Conservation (phyloP, 2,888 invertebrate genomes). For the Pseudococcus longispinus region DNA sequence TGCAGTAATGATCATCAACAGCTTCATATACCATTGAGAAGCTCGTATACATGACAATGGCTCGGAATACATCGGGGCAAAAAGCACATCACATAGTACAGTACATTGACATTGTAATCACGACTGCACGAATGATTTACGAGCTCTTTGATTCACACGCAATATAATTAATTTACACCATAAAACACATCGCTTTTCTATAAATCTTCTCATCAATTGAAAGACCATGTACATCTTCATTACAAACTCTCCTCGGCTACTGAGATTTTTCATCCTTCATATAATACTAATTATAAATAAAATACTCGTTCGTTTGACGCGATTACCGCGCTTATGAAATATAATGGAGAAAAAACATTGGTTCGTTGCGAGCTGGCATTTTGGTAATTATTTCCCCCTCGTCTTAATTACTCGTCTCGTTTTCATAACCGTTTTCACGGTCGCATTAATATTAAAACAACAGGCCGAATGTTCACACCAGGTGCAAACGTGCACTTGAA, state of each 20-base stretch:
- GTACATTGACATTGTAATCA: slow-evolving; percentile 37
- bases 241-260: slow-evolving; percentile 15
- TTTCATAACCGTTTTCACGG: neutral
- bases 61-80: neutral
- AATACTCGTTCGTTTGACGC: slow-evolving; percentile 16
- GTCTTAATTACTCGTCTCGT: slow-evolving; percentile 14
- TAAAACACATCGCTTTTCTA: slow-evolving; percentile 40
- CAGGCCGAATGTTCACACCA: neutral
- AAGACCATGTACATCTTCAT: slow-evolving; percentile 35
- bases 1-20: neutral
- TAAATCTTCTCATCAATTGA: slow-evolving; percentile 38
- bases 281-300: slow-evolving; percentile 1
- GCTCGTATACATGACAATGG: slow-evolving; percentile 9
- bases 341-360: neutral
- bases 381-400: neutral
- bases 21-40: neutral
- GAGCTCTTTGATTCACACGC: slow-evolving; percentile 41
- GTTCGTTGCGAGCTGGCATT: neutral
- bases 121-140: slow-evolving; percentile 34
- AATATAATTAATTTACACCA: slow-evolving; percentile 42
- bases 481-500: neutral
- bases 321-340: neutral
- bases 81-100: neutral
- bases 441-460: neutral
- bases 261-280: neutral